These are phyloP conservation scores for Meloidogyne floridensis DNA, from an alignment of 1,140 invertebrate species.

Conservation along the genomic window DNA sequence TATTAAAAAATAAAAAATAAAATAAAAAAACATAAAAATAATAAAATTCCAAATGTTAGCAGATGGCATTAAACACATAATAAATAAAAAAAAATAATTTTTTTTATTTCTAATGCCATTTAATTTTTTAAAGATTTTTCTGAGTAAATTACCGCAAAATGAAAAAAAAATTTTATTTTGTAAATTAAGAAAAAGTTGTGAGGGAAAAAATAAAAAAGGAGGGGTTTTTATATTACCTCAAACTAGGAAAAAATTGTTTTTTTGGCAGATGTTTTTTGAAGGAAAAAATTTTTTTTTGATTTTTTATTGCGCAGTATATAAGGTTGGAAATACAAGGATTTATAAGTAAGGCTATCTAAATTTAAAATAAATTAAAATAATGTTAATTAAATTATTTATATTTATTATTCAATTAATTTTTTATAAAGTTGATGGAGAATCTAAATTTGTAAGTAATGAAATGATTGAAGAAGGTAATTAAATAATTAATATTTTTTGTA, in stretches of 20 bases:
- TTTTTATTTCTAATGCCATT: constrained; percentile 4
- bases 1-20: too few species aligned
- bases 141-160: not conserved
- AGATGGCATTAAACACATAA: not conserved
- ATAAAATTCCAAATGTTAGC: not conserved
- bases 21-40: not conserved
- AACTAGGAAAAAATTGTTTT: not conserved
- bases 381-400: not conserved
- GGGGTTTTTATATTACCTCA: not conserved
- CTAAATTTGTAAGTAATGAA: not conserved
- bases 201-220: not conserved
- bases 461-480: not conserved
- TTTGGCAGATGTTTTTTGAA: not conserved
- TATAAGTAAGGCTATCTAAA: too few species aligned
- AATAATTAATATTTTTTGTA: too few species aligned
- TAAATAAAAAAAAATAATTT: too few species aligned
- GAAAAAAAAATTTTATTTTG: not conserved
- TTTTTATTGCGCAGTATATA: too few species aligned
- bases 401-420: not conserved
- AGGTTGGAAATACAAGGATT: too few species aligned
- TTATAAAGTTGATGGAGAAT: not conserved
- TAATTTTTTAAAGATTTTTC: not conserved
- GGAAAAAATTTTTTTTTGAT: not conserved
- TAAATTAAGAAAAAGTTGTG: not conserved
- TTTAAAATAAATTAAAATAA: too few species aligned